Evolutionary conservation across 2,888 invertebrate species (phyloP).

Genomic region (Yponomeuta plumbellus): DNA sequence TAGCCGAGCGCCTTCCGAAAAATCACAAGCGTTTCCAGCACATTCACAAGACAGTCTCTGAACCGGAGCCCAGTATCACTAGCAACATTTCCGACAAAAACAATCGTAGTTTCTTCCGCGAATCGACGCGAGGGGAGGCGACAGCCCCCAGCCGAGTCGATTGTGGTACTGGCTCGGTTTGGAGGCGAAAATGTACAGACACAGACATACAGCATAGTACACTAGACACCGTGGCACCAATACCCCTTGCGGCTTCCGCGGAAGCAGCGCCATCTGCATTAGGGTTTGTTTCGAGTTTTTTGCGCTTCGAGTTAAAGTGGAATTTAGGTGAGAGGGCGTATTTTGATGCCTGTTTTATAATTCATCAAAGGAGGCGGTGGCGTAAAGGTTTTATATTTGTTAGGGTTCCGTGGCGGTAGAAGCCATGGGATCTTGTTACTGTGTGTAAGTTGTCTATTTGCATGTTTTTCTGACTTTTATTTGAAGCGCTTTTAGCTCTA

Average conservation of each 20-base stretch:
- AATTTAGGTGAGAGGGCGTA: not conserved
- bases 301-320: not conserved
- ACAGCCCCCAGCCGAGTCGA: conserved; percentile 2
- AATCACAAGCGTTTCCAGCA: not conserved
- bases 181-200: not conserved
- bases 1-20: not conserved
- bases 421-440: not conserved
- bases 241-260: conserved; percentile 4
- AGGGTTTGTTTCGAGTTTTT: not conserved
- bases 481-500: no score
- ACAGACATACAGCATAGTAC: not conserved
- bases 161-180: conserved; percentile 8
- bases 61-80: not conserved
- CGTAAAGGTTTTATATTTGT: not conserved
- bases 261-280: conserved; percentile 1
- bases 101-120: conserved; percentile 8
- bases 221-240: conserved; percentile 3
- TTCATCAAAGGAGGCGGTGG: not conserved
- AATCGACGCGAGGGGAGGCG: not conserved
- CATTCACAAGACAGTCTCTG: not conserved
- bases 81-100: not conserved
- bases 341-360: conserved; percentile 2
- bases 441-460: not conserved
- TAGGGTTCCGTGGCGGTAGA: no score
- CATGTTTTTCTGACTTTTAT: no score